These are phyloP conservation scores for Steromphala cineraria DNA, from an alignment of 2,888 invertebrate species.

Conservation along the genomic window DNA sequence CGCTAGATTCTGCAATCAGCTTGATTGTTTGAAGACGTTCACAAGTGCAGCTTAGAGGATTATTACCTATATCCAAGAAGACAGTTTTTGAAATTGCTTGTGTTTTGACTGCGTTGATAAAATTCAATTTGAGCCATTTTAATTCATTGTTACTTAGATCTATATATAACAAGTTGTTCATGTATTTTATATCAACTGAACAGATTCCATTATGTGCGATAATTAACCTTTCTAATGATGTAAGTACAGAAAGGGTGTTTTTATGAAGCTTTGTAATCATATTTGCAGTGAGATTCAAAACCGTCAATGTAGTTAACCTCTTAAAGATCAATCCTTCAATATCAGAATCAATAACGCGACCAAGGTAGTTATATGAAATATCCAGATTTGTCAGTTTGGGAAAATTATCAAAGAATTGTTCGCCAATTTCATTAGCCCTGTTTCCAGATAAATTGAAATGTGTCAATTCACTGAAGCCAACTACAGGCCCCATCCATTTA, in stretches of 20 bases:
- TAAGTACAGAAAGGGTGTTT: background rate
- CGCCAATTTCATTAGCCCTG: background rate
- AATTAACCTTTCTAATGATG: background rate
- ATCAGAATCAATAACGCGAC: background rate
- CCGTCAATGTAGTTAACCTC: background rate
- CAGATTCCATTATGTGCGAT: background rate
- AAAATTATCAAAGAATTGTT: slow-evolving; percentile 7
- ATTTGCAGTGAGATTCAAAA: slow-evolving; percentile 1
- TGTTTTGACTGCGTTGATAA: background rate
- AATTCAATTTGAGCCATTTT: background rate
- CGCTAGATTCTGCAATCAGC: background rate
- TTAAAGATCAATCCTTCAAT: background rate
- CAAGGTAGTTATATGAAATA: slow-evolving; percentile 9
- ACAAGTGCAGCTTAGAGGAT: slow-evolving; percentile 10
- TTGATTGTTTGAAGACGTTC: background rate
- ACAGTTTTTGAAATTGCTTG: background rate
- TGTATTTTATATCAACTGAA: background rate
- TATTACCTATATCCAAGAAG: background rate
- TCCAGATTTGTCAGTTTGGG: background rate
- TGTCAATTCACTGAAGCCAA: slow-evolving; percentile 19
- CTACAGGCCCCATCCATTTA: background rate
- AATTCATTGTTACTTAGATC: slow-evolving; percentile 6
- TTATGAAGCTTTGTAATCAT: background rate
- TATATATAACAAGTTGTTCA: slow-evolving; percentile 1
- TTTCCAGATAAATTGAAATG: slow-evolving; percentile 21